Evolutionary conservation across 2,113 vertebrate species (phyloP).

Genomic region (Lycaon pictus): DNA sequence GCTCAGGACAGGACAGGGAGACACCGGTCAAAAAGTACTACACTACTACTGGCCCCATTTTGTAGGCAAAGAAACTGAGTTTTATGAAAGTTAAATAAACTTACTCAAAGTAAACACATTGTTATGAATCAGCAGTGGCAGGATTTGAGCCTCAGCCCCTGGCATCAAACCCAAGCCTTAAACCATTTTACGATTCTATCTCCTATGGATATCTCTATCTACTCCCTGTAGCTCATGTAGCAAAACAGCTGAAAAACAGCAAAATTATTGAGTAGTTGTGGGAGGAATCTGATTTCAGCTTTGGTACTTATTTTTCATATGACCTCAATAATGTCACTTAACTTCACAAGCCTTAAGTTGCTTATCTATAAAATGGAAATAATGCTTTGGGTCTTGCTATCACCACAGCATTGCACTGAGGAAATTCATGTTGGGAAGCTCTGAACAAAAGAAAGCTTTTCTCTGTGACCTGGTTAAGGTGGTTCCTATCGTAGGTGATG

Average conservation of each 20-base stretch:
- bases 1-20: background rate
- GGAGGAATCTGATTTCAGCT: background rate
- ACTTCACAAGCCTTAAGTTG: background rate
- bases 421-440: background rate
- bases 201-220: background rate
- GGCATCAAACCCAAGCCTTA: background rate
- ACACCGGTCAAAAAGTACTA: background rate
- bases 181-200: background rate
- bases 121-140: background rate
- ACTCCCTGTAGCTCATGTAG: background rate
- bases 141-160: background rate
- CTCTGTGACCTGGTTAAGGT: background rate
- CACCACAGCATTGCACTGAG: background rate
- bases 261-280: background rate
- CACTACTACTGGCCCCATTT: background rate
- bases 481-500: background rate
- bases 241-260: background rate
- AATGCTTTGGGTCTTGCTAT: background rate
- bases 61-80: background rate
- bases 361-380: background rate
- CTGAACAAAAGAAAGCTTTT: background rate
- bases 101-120: background rate
- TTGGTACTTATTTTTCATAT: background rate
- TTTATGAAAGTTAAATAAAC: background rate
- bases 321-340: background rate